Percentiles rank a stretch among this genome's conserved stretches.
These are phyloP conservation scores for Ridgeia piscesae DNA, from an alignment of 1,140 invertebrate species.

Conservation along the genomic window DNA sequence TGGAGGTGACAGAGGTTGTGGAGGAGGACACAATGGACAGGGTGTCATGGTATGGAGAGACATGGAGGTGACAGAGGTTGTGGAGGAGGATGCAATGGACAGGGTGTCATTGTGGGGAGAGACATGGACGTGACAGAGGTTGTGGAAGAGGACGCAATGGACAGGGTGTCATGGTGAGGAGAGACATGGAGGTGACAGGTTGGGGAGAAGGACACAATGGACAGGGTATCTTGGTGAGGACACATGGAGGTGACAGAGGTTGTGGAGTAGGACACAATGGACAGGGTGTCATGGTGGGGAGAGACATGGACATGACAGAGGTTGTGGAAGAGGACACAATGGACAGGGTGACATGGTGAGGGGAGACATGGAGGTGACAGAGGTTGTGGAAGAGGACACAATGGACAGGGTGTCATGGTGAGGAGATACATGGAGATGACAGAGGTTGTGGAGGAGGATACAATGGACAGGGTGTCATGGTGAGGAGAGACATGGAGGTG, in stretches of 20 bases:
- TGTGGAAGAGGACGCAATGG: neutral
- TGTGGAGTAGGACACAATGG: neutral
- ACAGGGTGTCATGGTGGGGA: neutral
- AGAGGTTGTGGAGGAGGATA: too few relatives aligned
- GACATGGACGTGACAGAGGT: neutral
- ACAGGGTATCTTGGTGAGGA: too few relatives aligned
- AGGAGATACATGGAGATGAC: neutral
- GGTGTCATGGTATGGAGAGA: too few relatives aligned
- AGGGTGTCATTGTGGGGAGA: neutral
- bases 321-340: neutral
- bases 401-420: slow-evolving; percentile 15
- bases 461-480: too few relatives aligned
- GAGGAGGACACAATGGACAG: slow-evolving; percentile 1
- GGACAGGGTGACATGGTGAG: neutral
- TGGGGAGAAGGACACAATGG: slow-evolving; percentile 4
- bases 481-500: too few relatives aligned
- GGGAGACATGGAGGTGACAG: neutral
- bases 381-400: neutral
- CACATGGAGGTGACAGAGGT: too few relatives aligned
- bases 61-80: too few relatives aligned
- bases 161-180: neutral
- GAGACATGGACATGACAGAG: neutral
- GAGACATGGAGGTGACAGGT: neutral
- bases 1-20: neutral
- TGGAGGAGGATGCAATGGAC: neutral